phyloP scores from a whole-genome alignment of 92 coral and sea anemone genomes.

The Epizoanthus scotinus region DNA sequence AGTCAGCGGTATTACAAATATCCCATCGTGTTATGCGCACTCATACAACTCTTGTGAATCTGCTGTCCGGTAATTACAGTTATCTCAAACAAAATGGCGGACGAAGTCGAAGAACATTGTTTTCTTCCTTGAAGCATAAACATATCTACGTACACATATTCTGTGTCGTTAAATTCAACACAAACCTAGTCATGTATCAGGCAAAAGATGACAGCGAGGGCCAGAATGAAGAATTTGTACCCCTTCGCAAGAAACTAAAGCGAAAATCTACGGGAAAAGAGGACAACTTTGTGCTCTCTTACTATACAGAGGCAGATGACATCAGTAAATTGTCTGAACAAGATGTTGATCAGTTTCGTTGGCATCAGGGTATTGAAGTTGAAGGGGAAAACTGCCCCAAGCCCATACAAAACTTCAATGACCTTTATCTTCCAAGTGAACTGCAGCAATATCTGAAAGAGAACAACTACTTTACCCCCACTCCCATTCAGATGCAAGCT shows the following conservation, averaged over 20 bases:
- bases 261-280: conserved; percentile 77
- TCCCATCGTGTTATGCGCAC: conserved; percentile 3
- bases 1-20: conserved; percentile 3
- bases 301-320: conserved; percentile 71
- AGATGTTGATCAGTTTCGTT: conserved; percentile 84
- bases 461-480: conserved; percentile 69
- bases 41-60: background rate
- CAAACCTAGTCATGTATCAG: conserved; percentile 14
- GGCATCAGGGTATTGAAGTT: conserved; percentile 86
- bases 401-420: conserved; percentile 76
- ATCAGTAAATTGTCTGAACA: conserved; percentile 68
- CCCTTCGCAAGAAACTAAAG: conserved; percentile 73
- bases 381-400: conserved; percentile 90
- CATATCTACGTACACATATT: background rate
- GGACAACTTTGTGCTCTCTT: conserved; percentile 77
- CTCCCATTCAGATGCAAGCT: conserved; percentile 96
- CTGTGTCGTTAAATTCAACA: background rate
- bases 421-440: conserved; percentile 69
- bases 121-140: background rate
- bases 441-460: conserved; percentile 62
- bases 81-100: conserved; percentile 17
- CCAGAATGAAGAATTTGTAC: conserved; percentile 62
- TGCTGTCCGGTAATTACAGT: conserved; percentile 4
- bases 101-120: conserved; percentile 6
- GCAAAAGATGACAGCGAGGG: conserved; percentile 13